phyloP scores from a whole-genome alignment of 2,888 invertebrate species.

The Synergus itoensis region DNA sequence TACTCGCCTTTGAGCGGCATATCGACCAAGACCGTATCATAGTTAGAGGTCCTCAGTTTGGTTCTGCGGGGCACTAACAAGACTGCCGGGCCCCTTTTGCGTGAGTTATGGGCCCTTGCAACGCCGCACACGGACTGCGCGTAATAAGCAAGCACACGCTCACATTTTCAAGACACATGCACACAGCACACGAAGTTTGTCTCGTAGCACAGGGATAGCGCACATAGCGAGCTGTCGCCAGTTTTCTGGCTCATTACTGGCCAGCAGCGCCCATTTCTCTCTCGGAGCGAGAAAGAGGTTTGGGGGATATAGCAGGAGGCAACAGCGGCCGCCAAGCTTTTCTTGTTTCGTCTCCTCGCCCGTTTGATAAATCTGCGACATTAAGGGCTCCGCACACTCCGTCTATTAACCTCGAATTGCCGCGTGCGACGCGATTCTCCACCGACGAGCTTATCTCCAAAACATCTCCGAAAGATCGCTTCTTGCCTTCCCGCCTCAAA shows the following conservation, averaged over 20 bases:
- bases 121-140: constrained; percentile 52
- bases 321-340: constrained; percentile 56
- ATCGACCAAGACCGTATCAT: constrained; percentile 62
- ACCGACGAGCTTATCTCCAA: constrained; percentile 13
- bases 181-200: constrained; percentile 52
- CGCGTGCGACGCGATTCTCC: constrained; percentile 50
- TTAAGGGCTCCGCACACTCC: constrained; percentile 59
- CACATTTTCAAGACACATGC: constrained; percentile 31
- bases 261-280: constrained; percentile 71
- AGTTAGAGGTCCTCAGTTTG: constrained; percentile 62
- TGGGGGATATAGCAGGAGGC: constrained; percentile 2
- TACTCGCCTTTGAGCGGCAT: constrained; percentile 55
- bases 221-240: constrained; percentile 75
- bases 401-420: constrained; percentile 62
- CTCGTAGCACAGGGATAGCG: constrained; percentile 63
- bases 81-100: constrained; percentile 67
- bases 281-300: constrained; percentile 44
- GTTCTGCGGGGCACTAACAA: constrained; percentile 72
- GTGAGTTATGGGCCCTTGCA: constrained; percentile 73
- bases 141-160: constrained; percentile 47
- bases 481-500: background rate
- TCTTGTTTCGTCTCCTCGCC: constrained; percentile 64
- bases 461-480: constrained; percentile 1
- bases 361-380: constrained; percentile 66
- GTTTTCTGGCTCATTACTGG: constrained; percentile 77